These are phyloP conservation scores for Bombyx huttoni DNA, from an alignment of 2,888 invertebrate species.

Conservation along the genomic window DNA sequence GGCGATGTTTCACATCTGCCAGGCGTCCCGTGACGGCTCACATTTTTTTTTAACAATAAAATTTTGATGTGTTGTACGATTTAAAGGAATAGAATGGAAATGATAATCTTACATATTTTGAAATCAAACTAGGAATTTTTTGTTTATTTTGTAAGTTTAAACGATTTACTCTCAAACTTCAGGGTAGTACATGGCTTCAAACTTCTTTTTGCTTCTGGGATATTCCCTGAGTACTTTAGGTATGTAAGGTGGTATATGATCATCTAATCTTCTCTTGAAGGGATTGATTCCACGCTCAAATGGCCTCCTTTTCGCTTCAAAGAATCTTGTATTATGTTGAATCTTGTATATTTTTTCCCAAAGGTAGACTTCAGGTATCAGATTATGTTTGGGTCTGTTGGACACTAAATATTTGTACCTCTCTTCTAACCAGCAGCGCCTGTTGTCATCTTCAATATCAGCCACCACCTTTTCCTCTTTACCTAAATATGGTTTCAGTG, in stretches of 20 bases:
- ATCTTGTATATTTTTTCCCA: constrained; percentile 91
- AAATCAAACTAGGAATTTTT: neutral
- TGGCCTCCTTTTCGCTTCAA: constrained; percentile 78
- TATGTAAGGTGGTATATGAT: constrained; percentile 78
- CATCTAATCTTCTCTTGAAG: constrained; percentile 75
- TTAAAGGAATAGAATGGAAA: no score
- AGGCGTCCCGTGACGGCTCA: no score
- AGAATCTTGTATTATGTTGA: constrained; percentile 75
- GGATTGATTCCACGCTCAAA: constrained; percentile 78
- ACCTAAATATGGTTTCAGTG: constrained; percentile 82
- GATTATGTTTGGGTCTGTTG: constrained; percentile 75
- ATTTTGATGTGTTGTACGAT: no score
- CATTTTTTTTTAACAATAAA: no score
- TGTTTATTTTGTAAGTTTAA: neutral
- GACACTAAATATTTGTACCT: constrained; percentile 78
- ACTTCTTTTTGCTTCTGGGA: constrained; percentile 74
- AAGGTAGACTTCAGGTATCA: constrained; percentile 78
- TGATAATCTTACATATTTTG: neutral
- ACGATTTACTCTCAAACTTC: constrained; percentile 28
- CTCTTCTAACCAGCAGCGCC: constrained; percentile 78
- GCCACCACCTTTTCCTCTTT: constrained; percentile 71
- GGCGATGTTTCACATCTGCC: no score
- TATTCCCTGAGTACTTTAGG: constrained; percentile 77
- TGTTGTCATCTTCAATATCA: constrained; percentile 78
- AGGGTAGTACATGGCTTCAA: constrained; percentile 80